Percentiles rank a stretch among this genome's conserved stretches.
phyloP scores from a whole-genome alignment of 2,113 vertebrate species.

The Carettochelys insculpta region DNA sequence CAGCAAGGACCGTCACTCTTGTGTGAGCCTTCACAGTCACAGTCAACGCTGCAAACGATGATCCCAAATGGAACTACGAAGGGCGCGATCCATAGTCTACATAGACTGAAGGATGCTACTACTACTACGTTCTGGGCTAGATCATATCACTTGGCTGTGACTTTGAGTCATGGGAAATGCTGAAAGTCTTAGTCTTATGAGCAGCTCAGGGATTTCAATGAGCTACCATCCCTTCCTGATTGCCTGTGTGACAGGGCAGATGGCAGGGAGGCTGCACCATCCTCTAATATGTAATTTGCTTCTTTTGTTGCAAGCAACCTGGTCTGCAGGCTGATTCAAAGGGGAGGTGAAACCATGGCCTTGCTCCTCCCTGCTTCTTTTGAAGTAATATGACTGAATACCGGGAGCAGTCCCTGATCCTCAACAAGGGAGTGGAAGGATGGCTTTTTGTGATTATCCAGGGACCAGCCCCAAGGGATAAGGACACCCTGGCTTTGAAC shows the following conservation, averaged over 20 bases:
- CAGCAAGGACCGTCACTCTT: too few species aligned
- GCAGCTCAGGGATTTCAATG: not conserved
- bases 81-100: too few species aligned
- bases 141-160: not conserved
- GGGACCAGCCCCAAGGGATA: not conserved
- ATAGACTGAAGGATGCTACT: too few species aligned
- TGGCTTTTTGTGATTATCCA: not conserved
- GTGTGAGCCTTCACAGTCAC: too few species aligned
- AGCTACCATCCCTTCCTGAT: not conserved
- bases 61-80: too few species aligned
- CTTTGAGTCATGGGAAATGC: accelerated
- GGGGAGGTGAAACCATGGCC: not conserved
- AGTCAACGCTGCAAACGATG: too few species aligned
- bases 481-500: not conserved
- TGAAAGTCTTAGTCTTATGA: accelerated
- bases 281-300: not conserved
- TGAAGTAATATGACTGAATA: not conserved
- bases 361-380: not conserved
- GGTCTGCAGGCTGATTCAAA: not conserved
- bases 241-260: not conserved
- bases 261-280: not conserved
- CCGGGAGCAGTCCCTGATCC: not conserved
- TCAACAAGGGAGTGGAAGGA: not conserved
- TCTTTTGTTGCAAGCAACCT: not conserved
- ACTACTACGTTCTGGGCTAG: not conserved